Base-by-base conservation (phyloP, 2,888 invertebrate species). In the Lobophora halterata region DNA sequence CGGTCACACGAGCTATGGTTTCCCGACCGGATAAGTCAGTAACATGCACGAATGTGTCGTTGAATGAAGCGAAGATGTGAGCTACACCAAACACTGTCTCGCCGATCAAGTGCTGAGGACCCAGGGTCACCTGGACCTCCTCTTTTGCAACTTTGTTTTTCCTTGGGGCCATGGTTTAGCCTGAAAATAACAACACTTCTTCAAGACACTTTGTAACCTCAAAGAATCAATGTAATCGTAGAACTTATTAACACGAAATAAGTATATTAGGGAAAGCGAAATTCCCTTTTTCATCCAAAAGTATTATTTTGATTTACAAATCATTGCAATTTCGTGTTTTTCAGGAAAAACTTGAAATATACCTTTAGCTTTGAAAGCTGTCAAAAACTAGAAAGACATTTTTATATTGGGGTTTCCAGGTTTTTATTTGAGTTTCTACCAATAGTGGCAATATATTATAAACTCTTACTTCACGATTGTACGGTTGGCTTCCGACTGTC, bases 11-110 rank as follows among this genome's bases (percentile, higher is more conserved):
- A 55, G 95, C 95, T 67, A 96, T 96, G 7, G 96, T 96, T 92
- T 96, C 96, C 71, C 95, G 94, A 60, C 99, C 99, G 41, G 99
- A 99, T 67, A 99, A 90, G 89, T 99, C 99, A 7, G 99, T 99
- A 49, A 99, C 97, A 89, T 99, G 99, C 27, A 99, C 99, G 79
- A 99, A 99, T 33, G 99, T 99, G 82, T 99, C 99, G 76, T 99
- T 99, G 91, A 99, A 99, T 61, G 98, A 98, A 57, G 99, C 99
- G 76, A 97, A 99, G 72, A 99, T 99, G 88, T 99, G 99, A 47
- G 99, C 99, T 9, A 99, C 99, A 41, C 99, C 99, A 75, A 99
- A 99, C 41, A 99, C 98, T 61, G 94, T 94, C 89, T 99, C 99
- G 51, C 99, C 99, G 75, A 97, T 97, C 58, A 96, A 93, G 28